A percentile compares a stretch with the other conserved stretches of the same genome.
Evolutionary conservation across 2,888 invertebrate species (phyloP).

Genomic region (Diploptera punctata): DNA sequence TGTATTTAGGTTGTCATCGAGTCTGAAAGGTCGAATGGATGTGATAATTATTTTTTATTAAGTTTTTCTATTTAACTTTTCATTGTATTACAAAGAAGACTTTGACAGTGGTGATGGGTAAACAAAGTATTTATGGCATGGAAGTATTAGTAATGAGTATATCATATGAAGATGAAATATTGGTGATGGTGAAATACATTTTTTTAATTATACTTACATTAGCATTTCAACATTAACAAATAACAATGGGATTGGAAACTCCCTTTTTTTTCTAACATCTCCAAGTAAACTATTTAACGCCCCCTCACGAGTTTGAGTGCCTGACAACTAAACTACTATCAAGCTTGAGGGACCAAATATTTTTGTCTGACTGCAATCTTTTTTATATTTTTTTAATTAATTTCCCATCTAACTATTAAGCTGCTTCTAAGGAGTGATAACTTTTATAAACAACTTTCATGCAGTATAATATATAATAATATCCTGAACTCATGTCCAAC

Average conservation of each 20-base stretch:
- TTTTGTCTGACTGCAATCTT: slow-evolving; percentile 4
- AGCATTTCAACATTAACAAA: slow-evolving; percentile 8
- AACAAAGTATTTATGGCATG: slow-evolving; percentile 35
- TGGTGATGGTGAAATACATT: slow-evolving; percentile 32
- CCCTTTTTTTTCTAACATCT: slow-evolving; percentile 4
- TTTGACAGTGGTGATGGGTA: slow-evolving; percentile 37
- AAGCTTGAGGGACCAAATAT: slow-evolving; percentile 42
- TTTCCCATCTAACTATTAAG: background rate
- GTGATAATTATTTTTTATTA: slow-evolving; percentile 28
- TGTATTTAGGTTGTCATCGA: slow-evolving; percentile 4
- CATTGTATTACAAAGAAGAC: slow-evolving; percentile 34
- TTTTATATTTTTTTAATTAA: background rate
- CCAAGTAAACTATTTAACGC: slow-evolving; percentile 21
- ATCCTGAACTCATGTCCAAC: too few species aligned
- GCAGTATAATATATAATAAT: too few species aligned
- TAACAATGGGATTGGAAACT: background rate
- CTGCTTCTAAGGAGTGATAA: too few species aligned
- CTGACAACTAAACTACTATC: slow-evolving; percentile 29
- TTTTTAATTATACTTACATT: background rate
- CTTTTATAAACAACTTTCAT: too few species aligned
- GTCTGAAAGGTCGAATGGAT: slow-evolving; percentile 30
- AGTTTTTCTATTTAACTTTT: slow-evolving; percentile 24
- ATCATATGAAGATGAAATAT: slow-evolving; percentile 21
- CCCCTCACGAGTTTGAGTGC: slow-evolving; percentile 27
- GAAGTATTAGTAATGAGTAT: slow-evolving; percentile 31